These are phyloP conservation scores for Myotis planiceps DNA, from an alignment of 2,797 vertebrate genomes.

Conservation along the genomic window DNA sequence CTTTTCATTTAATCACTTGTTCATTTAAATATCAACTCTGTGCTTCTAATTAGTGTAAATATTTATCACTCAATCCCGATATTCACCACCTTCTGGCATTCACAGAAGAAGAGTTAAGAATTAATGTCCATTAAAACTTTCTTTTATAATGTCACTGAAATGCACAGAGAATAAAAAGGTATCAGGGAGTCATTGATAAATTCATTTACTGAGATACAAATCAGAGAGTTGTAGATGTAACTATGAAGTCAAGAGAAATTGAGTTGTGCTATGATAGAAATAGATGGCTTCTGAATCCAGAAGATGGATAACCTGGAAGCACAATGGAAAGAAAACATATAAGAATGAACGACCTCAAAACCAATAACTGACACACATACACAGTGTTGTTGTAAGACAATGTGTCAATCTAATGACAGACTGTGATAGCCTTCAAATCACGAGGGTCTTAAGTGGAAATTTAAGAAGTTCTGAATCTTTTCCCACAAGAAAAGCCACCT, in stretches of 20 bases:
- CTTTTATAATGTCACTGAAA: background rate
- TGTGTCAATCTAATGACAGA: background rate
- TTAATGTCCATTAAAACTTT: background rate
- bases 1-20: background rate
- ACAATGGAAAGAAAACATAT: background rate
- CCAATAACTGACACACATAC: background rate
- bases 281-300: background rate
- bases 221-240: background rate
- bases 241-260: conserved; percentile 29
- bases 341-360: conserved; percentile 26
- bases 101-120: background rate
- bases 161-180: background rate
- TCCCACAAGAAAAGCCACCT: conserved; percentile 19
- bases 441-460: background rate
- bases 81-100: background rate
- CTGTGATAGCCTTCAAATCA: conserved; percentile 28
- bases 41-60: background rate
- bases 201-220: conserved; percentile 37
- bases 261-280: conserved; percentile 25
- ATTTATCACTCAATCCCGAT: background rate
- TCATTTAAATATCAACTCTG: background rate
- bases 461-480: conserved; percentile 33
- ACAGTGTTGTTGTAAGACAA: conserved; percentile 20
- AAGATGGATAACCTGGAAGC: conserved; percentile 36
- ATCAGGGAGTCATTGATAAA: background rate